Base-by-base conservation (phyloP, 2,888 invertebrate species). In the Sesamia inferens region DNA sequence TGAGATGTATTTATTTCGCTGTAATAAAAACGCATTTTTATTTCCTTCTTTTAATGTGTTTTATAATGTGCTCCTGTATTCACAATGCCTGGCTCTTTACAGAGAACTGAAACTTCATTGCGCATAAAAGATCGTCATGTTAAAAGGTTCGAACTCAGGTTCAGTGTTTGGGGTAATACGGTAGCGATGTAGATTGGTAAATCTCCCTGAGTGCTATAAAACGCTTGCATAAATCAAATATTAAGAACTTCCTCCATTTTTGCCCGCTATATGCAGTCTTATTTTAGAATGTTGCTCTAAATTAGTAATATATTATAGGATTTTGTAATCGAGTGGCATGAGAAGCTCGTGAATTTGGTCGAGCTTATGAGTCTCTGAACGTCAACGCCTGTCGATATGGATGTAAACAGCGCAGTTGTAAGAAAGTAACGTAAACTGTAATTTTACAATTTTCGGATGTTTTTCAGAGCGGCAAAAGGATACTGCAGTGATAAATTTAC, bases 401-500 rank as follows among this genome's bases (percentile, higher is more conserved):
- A 39, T 47, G 13, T 63, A 47, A 63, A n/a, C 13, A 63, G 14
- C 44, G 22, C 10, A 54, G 14, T 22, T 5, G 10, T 63, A 19
- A 24, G 2, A 13, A 55, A 68, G 5, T 8, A 47, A 73, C n/a
- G 13, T 8, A 24, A 68, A 69, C 24, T 31, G 5, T 8, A 69
- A n/a, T 39, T 74, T 63, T 24, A 48, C 3, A 42, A 10, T 48
- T 39, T 75, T 31, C 48, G n/a, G 57, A 75, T 74, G 13, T 54
- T 16, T 14, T 14, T 6, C 5, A 57, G n/a, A 31, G 39, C 24
- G 16, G 13, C 13, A 24, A n/a, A n/a, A 13, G 39, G 8, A 22
- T 0, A 13, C 16, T 16, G 24, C 42, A 22, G 51, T 14, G 19
- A 44, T 73, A 11, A 22, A n/a, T 8, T 39, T 39, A 47, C 31